These are phyloP conservation scores for Antechinus flavipes DNA, from an alignment of 2,113 vertebrate species.

Conservation along the genomic window DNA sequence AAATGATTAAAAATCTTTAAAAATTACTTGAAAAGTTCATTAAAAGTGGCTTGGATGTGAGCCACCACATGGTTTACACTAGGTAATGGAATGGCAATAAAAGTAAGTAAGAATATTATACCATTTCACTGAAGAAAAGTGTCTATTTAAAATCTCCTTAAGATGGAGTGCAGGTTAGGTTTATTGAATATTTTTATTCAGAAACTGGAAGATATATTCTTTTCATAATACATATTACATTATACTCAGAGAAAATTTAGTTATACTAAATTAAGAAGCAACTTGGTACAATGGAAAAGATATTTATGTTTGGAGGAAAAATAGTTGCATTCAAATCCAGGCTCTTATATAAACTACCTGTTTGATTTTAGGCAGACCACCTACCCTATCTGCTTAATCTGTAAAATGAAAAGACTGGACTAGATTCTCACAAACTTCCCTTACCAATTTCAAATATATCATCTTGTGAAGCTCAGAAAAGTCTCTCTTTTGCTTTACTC, in stretches of 20 bases:
- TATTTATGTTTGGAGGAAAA: neutral
- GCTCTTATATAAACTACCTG: neutral
- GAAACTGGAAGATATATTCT: neutral
- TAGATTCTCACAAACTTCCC: neutral
- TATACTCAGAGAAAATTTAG: neutral
- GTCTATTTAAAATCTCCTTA: neutral
- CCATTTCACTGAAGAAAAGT: neutral
- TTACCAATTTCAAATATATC: neutral
- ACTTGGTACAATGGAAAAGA: neutral
- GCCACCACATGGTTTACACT: neutral
- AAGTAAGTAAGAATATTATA: slow-evolving; percentile 6
- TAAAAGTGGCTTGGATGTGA: neutral
- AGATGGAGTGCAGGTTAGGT: neutral
- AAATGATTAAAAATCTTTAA: slow-evolving; percentile 11
- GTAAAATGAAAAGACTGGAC: neutral
- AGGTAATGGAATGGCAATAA: slow-evolving; percentile 8
- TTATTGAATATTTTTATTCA: neutral
- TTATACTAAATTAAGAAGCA: neutral
- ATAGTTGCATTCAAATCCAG: neutral
- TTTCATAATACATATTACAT: neutral
- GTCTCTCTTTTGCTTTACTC: neutral
- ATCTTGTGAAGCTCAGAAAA: neutral
- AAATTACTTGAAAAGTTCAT: slow-evolving; percentile 45
- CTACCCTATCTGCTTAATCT: neutral
- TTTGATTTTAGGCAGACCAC: neutral